Base-by-base conservation (phyloP, 30 jellyfish, hydroid and myxozoan species). In the Nemopilema nomurai region DNA sequence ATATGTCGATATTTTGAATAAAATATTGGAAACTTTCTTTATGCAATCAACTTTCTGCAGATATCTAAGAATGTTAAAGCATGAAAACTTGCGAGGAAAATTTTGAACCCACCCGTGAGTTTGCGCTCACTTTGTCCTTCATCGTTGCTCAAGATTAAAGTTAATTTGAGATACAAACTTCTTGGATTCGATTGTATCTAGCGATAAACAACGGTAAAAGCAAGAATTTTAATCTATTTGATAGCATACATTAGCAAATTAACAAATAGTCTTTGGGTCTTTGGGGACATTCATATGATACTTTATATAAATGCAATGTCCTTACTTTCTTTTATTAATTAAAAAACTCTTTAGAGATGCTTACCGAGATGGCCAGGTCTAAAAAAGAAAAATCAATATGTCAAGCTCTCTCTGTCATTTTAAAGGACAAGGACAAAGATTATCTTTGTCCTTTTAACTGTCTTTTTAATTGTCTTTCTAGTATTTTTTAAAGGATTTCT, bases 131-230 rank as follows among this genome's bases (percentile, higher is more conserved):
- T 95, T 49, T 76, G 77, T 18, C 51, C 82, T 16, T 67, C 92
- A 30, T 77, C 76, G 41, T 41, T 21, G 21, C 69, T 62, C 66
- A 87, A 74, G 6, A 77, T 62, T 32, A 92, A 77, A 51, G 80
- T 92, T 33, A 87, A 30, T 62, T 92, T 92, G 67, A 92, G 75
- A 62, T 74, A 77, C 68, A 79, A 33, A 49, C 95, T 87, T 68
- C 90, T 87, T 25, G 91, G 81, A 41, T 88, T 75, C 3, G 90
- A 33, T 51, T 88, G 92, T 53, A 66, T 89, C 98, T 92, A 82
- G 27, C 78, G 49, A 62, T n/a, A 26, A 22, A 76, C 8, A 76
- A 8, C 7, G 17, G 6, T 28, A 69, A 1, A 69, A 1, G 6
- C 25, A 4, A 18, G 80, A 66, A 6, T 18, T 4, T 18, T 7